A percentile compares a stretch with the other conserved stretches of the same genome.
These are phyloP conservation scores for Novumbra hubbsi DNA, from an alignment of 2,797 vertebrate genomes.

Conservation along the genomic window DNA sequence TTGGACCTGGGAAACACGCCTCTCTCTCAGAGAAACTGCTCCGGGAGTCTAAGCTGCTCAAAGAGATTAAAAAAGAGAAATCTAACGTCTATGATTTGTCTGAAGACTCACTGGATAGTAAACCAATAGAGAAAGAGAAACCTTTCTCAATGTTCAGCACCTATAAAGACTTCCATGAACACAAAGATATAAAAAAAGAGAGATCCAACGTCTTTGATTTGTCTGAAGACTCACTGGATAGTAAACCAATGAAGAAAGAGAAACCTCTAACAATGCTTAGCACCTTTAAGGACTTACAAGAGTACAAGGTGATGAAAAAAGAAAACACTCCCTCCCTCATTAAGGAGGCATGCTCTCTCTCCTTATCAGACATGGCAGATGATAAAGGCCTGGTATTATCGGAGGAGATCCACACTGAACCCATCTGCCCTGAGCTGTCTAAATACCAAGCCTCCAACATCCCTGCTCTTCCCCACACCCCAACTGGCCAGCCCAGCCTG, in stretches of 20 bases:
- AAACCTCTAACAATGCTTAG: constrained; percentile 2
- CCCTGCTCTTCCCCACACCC: constrained; percentile 19
- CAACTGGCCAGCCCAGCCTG: not conserved
- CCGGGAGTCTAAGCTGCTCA: constrained; percentile 31
- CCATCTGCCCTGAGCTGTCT: constrained; percentile 32
- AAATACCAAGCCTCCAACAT: not conserved
- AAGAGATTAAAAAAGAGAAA: constrained; percentile 60
- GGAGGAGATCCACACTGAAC: constrained; percentile 48
- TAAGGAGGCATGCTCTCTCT: constrained; percentile 19
- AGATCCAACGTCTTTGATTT: constrained; percentile 42
- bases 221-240: constrained; percentile 46
- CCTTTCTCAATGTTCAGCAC: not conserved
- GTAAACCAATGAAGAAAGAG: constrained; percentile 45
- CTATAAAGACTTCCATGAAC: constrained; percentile 24
- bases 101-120: constrained; percentile 40
- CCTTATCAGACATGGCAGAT: not conserved
- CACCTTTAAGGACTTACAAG: constrained; percentile 20
- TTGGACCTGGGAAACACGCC: constrained; percentile 14
- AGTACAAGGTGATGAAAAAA: constrained; percentile 24
- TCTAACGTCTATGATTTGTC: constrained; percentile 48
- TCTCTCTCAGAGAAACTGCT: constrained; percentile 14
- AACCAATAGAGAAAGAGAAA: constrained; percentile 45
- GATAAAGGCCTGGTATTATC: not conserved
- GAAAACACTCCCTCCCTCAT: constrained; percentile 8
- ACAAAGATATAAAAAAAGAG: constrained; percentile 24